Evolutionary conservation across 2,888 invertebrate genomes (phyloP), one percentile per base, ranked within the genome.

Genomic region (Trissolcus japonicus): DNA sequence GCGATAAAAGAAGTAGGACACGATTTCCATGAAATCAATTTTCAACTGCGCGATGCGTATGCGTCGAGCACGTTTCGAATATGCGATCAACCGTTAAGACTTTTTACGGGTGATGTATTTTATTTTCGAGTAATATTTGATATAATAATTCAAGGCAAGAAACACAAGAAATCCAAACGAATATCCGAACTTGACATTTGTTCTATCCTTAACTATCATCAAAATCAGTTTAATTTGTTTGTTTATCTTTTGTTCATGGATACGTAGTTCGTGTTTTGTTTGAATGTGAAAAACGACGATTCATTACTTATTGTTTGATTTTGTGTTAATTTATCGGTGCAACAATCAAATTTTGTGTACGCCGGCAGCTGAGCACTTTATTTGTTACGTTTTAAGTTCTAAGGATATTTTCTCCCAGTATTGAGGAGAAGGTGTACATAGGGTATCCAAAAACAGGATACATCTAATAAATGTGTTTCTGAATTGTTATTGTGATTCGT

Each of bases 391-490:
- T 50, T 55, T 54, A n/a, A 60, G 54, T 68, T 60, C 16, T 14
- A 41, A 53, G 56, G 56, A 68, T 75, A 63, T 74, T 59, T 51
- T 75, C 67, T 66, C 54, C 61, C 16, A 46, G 14, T 55, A n/a
- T 19, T n/a, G 35, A 14, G 57, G 73, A 66, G 66, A 68, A 78
- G 62, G 69, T 82, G 81, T 82, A 82, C 56, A 81, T 81, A 81
- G 71, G 69, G 29, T 74, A 78, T 79, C 80, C 72, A 56, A 69
- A 29, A 61, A 50, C 53, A 78, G 68, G 76, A 82, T 83, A 84
- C 83, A 82, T 82, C 80, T 83, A 86, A 86, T 87, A 87, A 85
- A 88, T 83, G 84, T 86, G 84, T 88, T 86, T 87, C 48, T 87
- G 86, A 84, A 86, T 82, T 84, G 85, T 86, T 86, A 82, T 79